These are phyloP conservation scores for Parelbella ahira DNA, from an alignment of 2,888 invertebrate species.

Conservation along the genomic window DNA sequence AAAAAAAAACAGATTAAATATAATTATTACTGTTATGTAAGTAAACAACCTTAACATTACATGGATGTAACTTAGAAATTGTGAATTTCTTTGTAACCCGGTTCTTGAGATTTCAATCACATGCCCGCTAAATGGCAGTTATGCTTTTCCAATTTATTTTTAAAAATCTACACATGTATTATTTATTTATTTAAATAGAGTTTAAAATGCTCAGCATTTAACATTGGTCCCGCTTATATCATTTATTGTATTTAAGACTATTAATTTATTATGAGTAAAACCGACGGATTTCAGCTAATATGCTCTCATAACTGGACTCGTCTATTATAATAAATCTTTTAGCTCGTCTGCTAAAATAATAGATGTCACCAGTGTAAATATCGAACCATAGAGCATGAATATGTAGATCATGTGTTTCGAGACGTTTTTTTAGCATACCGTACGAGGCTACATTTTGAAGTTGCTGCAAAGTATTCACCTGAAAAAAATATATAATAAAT, in stretches of 20 bases:
- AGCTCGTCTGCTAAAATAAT: conserved; percentile 93
- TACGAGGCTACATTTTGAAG: conserved; percentile 96
- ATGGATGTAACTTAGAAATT: too few relatives aligned
- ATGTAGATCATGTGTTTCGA: conserved; percentile 90
- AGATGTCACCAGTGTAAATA: conserved; percentile 97
- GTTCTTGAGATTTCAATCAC: too few relatives aligned
- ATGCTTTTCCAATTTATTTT: too few relatives aligned
- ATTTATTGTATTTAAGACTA: neutral
- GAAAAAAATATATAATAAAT: too few relatives aligned
- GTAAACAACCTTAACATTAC: too few relatives aligned
- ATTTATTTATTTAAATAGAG: too few relatives aligned
- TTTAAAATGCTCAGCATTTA: too few relatives aligned
- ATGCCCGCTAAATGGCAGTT: too few relatives aligned
- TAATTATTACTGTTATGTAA: too few relatives aligned
- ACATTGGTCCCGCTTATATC: conserved; percentile 6
- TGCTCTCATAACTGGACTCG: conserved; percentile 87
- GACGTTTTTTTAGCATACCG: conserved; percentile 90
- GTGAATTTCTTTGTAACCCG: too few relatives aligned
- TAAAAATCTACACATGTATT: too few relatives aligned
- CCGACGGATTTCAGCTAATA: conserved; percentile 87
- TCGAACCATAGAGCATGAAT: conserved; percentile 99
- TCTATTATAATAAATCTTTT: conserved; percentile 93
- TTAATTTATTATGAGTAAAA: conserved; percentile 84
- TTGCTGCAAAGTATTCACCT: conserved; percentile 95
- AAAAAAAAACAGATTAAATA: too few relatives aligned